Percentiles rank a stretch among this genome's conserved stretches.
Evolutionary conservation across 1,140 invertebrate genomes (phyloP).

Genomic region (Acyrthosiphon pisum): DNA sequence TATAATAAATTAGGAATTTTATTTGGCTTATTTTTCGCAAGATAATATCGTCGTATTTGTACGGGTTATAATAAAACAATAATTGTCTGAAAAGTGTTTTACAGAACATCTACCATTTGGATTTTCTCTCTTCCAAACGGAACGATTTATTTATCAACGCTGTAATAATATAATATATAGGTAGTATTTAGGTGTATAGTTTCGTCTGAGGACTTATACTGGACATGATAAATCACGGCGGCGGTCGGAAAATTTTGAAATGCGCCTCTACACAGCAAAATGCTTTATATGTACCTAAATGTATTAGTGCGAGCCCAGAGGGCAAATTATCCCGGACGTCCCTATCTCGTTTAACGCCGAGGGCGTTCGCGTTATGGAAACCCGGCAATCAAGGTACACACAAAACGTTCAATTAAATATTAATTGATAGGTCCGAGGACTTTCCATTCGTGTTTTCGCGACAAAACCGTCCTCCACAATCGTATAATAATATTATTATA

Average conservation of each 20-base stretch:
- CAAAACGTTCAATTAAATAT: constrained; percentile 30
- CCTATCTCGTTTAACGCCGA: not conserved
- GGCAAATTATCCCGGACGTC: constrained; percentile 4
- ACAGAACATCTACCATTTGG: not conserved
- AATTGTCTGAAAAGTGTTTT: not conserved
- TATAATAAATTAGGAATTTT: not conserved
- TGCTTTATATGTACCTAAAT: not conserved
- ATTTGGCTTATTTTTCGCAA: not conserved
- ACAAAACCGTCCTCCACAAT: not conserved
- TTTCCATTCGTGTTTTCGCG: not conserved
- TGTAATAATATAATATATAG: not conserved
- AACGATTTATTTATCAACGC: not conserved
- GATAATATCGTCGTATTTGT: not conserved
- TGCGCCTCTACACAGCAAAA: not conserved
- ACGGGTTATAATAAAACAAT: not conserved
- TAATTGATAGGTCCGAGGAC: constrained; percentile 1
- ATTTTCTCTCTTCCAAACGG: not conserved
- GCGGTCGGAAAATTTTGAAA: not conserved
- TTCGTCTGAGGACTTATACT: not conserved
- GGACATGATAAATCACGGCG: not conserved
- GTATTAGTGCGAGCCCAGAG: not conserved
- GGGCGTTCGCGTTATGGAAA: not conserved
- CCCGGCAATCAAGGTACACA: not conserved
- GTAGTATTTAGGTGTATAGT: not conserved
- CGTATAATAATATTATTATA: not conserved